phyloP scores from a whole-genome alignment of 2,888 invertebrate genomes.

The Microctonus hyperodae region DNA sequence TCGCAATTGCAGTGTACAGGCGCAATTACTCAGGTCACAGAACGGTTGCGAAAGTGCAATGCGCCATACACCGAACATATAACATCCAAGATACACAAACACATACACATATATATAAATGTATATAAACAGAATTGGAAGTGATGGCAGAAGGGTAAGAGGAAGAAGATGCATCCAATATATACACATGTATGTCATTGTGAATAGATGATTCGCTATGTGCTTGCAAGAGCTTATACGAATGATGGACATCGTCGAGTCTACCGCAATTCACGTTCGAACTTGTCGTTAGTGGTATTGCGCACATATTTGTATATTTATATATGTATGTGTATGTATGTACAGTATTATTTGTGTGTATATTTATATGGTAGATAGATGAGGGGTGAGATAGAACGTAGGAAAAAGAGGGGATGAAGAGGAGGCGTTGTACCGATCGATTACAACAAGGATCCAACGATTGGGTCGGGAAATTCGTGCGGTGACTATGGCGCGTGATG shows the following conservation, averaged over 20 bases:
- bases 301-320: not conserved
- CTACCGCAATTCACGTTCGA: not conserved
- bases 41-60: constrained; percentile 6
- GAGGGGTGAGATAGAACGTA: not conserved
- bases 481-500: constrained; percentile 3
- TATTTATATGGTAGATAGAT: not conserved
- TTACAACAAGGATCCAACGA: not conserved
- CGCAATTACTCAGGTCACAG: constrained; percentile 26
- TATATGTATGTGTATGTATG: not conserved
- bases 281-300: not conserved
- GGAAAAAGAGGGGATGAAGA: not conserved
- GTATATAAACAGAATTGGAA: not conserved
- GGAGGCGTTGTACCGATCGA: not conserved
- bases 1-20: constrained; percentile 13
- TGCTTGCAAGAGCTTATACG: constrained; percentile 24
- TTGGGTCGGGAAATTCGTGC: constrained; percentile 10
- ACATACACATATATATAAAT: not conserved
- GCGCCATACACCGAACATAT: not conserved
- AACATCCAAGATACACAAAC: not conserved
- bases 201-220: constrained; percentile 25
- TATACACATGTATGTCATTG: constrained; percentile 2
- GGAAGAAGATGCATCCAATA: constrained; percentile 1
- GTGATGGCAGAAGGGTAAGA: not conserved
- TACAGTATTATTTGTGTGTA: too few relatives aligned
- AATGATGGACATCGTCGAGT: constrained; percentile 9